These are phyloP conservation scores for Steatornis caripensis DNA, from an alignment of 2,113 vertebrate species.

Conservation along the genomic window DNA sequence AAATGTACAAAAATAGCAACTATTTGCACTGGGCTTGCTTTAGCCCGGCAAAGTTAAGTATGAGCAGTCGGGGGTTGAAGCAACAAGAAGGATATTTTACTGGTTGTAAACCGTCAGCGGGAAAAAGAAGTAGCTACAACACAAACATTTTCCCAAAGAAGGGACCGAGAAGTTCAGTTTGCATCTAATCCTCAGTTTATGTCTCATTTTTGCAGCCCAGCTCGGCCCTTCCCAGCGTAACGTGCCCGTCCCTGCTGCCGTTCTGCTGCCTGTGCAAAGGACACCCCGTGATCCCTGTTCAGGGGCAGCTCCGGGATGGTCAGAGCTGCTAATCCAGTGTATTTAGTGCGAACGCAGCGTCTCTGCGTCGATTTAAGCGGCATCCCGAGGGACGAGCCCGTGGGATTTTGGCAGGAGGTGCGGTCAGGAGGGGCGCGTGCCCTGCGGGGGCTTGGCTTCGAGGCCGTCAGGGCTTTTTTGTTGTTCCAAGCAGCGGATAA, in stretches of 20 bases:
- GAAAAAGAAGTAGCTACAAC: not conserved
- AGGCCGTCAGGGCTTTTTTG: not conserved
- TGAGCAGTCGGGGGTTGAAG: not conserved
- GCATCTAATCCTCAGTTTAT: not conserved
- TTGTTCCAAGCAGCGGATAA: not conserved
- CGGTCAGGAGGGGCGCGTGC: not conserved
- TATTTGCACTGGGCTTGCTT: not conserved
- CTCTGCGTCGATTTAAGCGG: not conserved
- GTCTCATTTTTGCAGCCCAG: not conserved
- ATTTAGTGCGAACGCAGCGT: rapidly evolving
- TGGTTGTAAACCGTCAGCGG: not conserved
- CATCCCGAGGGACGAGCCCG: not conserved
- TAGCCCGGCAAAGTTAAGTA: not conserved
- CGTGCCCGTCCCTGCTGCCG: not conserved
- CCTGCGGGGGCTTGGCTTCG: not conserved
- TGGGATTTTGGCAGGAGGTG: not conserved
- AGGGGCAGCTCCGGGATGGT: not conserved
- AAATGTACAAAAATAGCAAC: not conserved
- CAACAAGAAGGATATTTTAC: not conserved
- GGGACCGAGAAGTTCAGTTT: not conserved
- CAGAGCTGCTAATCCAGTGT: rapidly evolving
- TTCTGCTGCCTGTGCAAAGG: rapidly evolving
- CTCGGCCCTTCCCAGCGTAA: not conserved
- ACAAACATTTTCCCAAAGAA: not conserved
- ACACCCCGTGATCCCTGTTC: rapidly evolving